Conservation (phyloP, 2,888 invertebrate species). For the Coelopa pilipes region DNA sequence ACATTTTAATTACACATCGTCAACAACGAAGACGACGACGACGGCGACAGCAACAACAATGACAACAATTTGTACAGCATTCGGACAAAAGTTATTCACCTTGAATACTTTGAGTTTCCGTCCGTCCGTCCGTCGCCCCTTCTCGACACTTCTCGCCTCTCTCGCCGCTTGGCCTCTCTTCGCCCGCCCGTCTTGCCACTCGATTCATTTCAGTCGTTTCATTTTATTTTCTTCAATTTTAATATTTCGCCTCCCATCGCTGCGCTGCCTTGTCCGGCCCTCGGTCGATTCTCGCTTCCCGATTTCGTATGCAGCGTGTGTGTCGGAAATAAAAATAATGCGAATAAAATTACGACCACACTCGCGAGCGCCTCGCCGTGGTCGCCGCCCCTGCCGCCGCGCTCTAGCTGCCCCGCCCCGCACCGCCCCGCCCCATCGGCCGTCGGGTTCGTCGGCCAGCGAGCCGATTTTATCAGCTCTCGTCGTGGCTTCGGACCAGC, state of each 20-base stretch:
- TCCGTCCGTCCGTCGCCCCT: neutral
- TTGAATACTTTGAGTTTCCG: neutral
- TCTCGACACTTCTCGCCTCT: neutral
- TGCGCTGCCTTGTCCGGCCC: neutral
- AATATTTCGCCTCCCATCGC: neutral
- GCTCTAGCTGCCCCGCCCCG: too few species aligned
- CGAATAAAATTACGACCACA: neutral
- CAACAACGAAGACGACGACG: neutral
- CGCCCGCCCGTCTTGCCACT: neutral
- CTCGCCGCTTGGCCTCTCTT: too few species aligned
- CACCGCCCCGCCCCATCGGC: too few species aligned
- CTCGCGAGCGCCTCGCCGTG: too few species aligned
- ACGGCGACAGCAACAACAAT: neutral
- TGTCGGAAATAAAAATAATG: neutral
- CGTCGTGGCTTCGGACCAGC: too few species aligned
- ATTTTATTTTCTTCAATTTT: neutral
- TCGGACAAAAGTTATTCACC: conserved; percentile 18
- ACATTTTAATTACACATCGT: neutral
- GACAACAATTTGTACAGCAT: conserved; percentile 6
- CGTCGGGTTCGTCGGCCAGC: too few species aligned
- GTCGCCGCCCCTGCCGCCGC: too few species aligned
- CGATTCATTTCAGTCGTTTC: neutral
- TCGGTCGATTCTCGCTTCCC: neutral
- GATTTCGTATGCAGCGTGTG: conserved; percentile 4
- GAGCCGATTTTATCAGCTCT: too few species aligned